Evolutionary conservation across 2,888 invertebrate species (phyloP).

Genomic region (Drosophila mimetica): DNA sequence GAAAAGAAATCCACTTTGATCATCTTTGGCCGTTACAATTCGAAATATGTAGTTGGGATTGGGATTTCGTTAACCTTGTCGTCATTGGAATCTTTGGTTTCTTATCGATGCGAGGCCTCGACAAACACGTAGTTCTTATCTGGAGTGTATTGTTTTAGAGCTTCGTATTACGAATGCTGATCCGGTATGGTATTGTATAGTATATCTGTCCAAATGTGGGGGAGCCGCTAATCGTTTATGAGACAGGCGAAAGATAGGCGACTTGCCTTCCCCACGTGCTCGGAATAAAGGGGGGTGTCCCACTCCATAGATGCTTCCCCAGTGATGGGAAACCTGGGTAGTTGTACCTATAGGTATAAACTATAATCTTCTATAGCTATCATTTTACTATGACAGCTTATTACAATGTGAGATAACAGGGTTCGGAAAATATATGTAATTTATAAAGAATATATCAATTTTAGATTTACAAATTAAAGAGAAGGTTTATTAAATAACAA

Average conservation of each 20-base stretch:
- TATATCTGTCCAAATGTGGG: constrained; percentile 12
- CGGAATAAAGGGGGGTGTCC: constrained; percentile 20
- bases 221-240: constrained; percentile 26
- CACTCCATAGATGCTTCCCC: constrained; percentile 6
- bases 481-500: too few species aligned
- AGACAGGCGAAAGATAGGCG: constrained; percentile 28
- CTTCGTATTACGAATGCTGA: constrained; percentile 32
- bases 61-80: constrained; percentile 4
- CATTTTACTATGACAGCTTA: neutral
- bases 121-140: constrained; percentile 43
- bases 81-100: constrained; percentile 9
- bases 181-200: constrained; percentile 7
- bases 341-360: constrained; percentile 3
- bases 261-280: constrained; percentile 30
- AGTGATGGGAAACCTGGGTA: constrained; percentile 2
- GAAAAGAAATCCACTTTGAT: constrained; percentile 15
- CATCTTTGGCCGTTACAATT: constrained; percentile 28
- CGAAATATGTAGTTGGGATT: constrained; percentile 2
- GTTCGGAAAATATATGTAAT: too few species aligned
- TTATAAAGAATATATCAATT: neutral
- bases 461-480: neutral
- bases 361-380: neutral
- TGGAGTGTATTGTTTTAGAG: constrained; percentile 22
- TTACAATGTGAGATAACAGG: neutral
- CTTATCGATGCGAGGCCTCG: constrained; percentile 32